Evolutionary conservation across 2,113 vertebrate species (phyloP), one percentile per base, ranked within the genome.

Genomic region (Rynchops niger): DNA sequence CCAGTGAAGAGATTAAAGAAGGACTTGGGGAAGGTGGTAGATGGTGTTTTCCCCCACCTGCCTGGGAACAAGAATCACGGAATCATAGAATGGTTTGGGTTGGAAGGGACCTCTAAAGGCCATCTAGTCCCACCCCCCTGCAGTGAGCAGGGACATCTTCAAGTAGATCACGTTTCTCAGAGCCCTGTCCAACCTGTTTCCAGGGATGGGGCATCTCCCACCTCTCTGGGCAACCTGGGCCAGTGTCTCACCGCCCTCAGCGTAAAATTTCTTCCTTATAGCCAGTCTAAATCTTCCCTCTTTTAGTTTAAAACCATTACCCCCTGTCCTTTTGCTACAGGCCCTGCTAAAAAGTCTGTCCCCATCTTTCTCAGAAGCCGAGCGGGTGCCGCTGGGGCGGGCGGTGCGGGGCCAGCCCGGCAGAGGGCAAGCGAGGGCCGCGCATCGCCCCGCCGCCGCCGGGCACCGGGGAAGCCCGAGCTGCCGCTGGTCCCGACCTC

Each of bases 371-470:
- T 29, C 15, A 29, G 15, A 21, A 40, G 43, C 63, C 11, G 36
- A 12, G 26, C 11, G 34, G 12, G n/a, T 50, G 45, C 36, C 50
- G 38, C 8, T 22, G 6, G 58, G 4, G 59, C 59, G 59, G 18
- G 62, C 38, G 61, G 63, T 32, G 63, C 40, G 25, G 27, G 32
- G 15, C 32, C 45, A 30, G 66, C 34, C 88, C 93, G 76, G 90
- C 81, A 95, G 93, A 77, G 81, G 93, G 93, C 93, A 30, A 61
- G 90, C 93, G 76, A 85, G 25, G 40, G 81, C 82, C 32, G 61
- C 23, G 53, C 78, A 86, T 42, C 38, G 34, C 40, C 20, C 56
- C 32, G 59, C 40, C 15, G 58, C 58, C 36, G 42, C 45, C 14
- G 18, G 2, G 26, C 43, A 6, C 21, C 21, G 12, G 10, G n/a